Percentiles rank a stretch among this genome's conserved stretches.
phyloP scores from a whole-genome alignment of 2,888 invertebrate genomes.

The Willowsia nigromaculata region DNA sequence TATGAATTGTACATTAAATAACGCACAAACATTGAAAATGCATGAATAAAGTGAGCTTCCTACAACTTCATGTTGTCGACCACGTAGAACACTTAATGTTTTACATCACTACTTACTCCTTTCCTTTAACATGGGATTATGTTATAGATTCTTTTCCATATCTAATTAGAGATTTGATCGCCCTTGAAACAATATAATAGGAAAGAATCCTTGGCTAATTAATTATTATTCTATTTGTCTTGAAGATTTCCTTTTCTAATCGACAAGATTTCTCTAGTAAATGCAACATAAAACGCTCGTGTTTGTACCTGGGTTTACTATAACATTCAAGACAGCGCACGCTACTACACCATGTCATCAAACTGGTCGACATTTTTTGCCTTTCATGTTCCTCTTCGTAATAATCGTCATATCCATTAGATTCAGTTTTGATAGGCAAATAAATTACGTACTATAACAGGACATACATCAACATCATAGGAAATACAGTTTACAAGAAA shows the following conservation, averaged over 20 bases:
- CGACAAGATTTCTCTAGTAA: constrained; percentile 26
- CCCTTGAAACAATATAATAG: constrained; percentile 57
- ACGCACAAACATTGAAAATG: too few relatives aligned
- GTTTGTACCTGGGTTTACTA: not conserved
- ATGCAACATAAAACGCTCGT: not conserved
- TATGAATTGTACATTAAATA: too few relatives aligned
- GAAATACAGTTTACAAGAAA: too few relatives aligned
- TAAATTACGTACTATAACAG: too few relatives aligned
- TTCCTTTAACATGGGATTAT: too few relatives aligned
- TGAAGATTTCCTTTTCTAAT: constrained; percentile 39
- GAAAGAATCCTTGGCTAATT: constrained; percentile 66
- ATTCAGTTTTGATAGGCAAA: too few relatives aligned
- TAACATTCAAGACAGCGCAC: not conserved
- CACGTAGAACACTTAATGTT: too few relatives aligned
- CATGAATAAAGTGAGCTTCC: too few relatives aligned
- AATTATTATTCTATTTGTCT: constrained; percentile 50
- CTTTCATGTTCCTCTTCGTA: not conserved
- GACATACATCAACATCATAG: too few relatives aligned
- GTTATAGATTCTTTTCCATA: not conserved
- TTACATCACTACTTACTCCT: too few relatives aligned
- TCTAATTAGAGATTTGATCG: constrained; percentile 36
- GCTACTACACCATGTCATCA: not conserved
- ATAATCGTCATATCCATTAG: not conserved
- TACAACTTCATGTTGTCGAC: too few relatives aligned
- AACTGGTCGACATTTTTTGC: constrained; percentile 35